Evolutionary conservation across 2,113 vertebrate species (phyloP).

Genomic region (Toxostoma redivivum): DNA sequence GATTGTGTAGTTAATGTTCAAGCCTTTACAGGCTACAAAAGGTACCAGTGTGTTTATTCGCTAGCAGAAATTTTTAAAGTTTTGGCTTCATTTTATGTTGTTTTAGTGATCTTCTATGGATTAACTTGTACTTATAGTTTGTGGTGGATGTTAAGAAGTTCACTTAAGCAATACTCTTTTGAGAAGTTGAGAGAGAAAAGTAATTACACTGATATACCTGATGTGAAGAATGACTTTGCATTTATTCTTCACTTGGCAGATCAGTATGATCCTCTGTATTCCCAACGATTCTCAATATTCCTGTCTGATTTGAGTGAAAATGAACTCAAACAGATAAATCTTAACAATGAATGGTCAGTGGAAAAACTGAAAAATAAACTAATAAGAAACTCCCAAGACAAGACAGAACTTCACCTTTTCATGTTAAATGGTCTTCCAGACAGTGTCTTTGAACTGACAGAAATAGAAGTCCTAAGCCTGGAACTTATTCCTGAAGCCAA

Average conservation of each 20-base stretch:
- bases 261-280: conserved; percentile 83
- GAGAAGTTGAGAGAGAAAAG: conserved; percentile 81
- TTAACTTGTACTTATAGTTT: conserved; percentile 81
- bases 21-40: conserved; percentile 80
- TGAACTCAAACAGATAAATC: conserved; percentile 81
- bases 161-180: conserved; percentile 84
- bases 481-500: conserved; percentile 82
- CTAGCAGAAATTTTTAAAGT: conserved; percentile 82
- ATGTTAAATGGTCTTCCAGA: conserved; percentile 81
- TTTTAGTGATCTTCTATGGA: conserved; percentile 78
- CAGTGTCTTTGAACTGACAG: conserved; percentile 78
- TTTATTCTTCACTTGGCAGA: conserved; percentile 86
- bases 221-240: conserved; percentile 85
- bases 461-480: conserved; percentile 81
- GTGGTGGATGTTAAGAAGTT: conserved; percentile 84
- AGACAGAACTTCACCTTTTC: conserved; percentile 78
- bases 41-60: conserved; percentile 82
- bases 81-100: conserved; percentile 79
- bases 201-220: conserved; percentile 83
- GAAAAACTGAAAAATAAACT: conserved; percentile 80
- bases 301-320: conserved; percentile 82
- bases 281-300: conserved; percentile 84
- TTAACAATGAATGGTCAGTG: conserved; percentile 80
- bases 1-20: conserved; percentile 77
- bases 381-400: conserved; percentile 76